Evolutionary conservation across 1,140 invertebrate genomes (phyloP).

Genomic region (Linepithema humile): DNA sequence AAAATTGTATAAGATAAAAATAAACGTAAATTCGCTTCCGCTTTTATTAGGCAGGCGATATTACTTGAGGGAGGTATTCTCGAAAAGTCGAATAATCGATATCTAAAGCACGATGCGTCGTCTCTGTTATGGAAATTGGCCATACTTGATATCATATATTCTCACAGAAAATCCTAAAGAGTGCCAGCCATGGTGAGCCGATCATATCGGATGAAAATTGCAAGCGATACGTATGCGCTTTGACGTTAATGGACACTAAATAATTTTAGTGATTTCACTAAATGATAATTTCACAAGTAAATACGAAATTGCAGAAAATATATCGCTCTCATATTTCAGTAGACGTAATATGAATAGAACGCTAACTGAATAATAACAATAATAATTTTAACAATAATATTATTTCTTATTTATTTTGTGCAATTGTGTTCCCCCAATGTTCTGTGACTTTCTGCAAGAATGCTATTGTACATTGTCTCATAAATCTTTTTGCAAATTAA

Average conservation of each 20-base stretch:
- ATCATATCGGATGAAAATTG: conserved; percentile 49
- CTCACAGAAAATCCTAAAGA: conserved; percentile 15
- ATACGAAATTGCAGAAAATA: neutral
- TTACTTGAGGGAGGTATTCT: conserved; percentile 22
- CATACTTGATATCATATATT: conserved; percentile 37
- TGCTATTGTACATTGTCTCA: neutral
- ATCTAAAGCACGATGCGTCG: conserved; percentile 54
- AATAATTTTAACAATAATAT: neutral
- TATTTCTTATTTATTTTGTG: neutral
- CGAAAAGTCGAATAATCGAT: conserved; percentile 65
- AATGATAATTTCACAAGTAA: conserved; percentile 15
- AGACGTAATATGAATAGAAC: neutral
- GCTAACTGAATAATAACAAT: neutral
- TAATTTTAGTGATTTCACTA: conserved; percentile 20
- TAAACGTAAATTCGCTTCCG: neutral
- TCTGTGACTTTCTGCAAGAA: no score
- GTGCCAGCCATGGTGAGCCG: conserved; percentile 36
- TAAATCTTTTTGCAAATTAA: neutral
- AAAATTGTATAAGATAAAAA: conserved; percentile 22
- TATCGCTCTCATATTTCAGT: neutral
- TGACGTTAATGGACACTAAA: conserved; percentile 29
- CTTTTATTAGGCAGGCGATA: conserved; percentile 38
- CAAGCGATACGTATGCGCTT: neutral
- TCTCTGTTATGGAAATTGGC: conserved; percentile 62
- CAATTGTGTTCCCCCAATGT: neutral